Conservation (phyloP, 1,140 invertebrate species). For the Calycopis cecrops region DNA sequence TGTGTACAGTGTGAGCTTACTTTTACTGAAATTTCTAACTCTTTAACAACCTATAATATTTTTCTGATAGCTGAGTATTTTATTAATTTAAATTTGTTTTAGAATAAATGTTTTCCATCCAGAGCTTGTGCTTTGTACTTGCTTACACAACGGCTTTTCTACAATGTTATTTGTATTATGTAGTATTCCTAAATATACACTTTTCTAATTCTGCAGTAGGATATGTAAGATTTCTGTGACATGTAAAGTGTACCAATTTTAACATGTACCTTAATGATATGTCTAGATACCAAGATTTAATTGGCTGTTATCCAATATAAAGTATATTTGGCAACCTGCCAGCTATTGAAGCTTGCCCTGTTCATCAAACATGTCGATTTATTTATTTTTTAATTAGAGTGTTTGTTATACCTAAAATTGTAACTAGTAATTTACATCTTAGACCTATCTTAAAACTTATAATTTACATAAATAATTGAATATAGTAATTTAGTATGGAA, state of each 20-base stretch:
- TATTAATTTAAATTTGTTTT: too few species aligned
- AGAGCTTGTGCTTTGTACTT: too few species aligned
- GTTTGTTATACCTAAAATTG: conserved; percentile 31
- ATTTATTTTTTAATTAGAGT: conserved; percentile 60
- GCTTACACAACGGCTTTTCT: too few species aligned
- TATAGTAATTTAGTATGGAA: background rate
- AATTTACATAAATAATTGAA: background rate
- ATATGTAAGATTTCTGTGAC: conserved; percentile 24
- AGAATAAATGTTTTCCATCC: too few species aligned
- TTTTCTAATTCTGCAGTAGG: background rate
- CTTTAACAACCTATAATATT: too few species aligned
- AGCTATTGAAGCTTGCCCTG: conserved; percentile 58
- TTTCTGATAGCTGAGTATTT: background rate
- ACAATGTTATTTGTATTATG: background rate
- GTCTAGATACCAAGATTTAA: conserved; percentile 47
- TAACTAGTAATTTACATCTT: conserved; percentile 25
- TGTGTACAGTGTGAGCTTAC: too few species aligned
- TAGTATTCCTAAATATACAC: background rate
- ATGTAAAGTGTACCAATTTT: conserved; percentile 15
- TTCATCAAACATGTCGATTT: conserved; percentile 69
- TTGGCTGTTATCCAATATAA: conserved; percentile 73
- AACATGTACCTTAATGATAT: conserved; percentile 14
- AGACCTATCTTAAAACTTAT: conserved; percentile 1
- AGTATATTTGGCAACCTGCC: conserved; percentile 61
- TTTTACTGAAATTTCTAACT: too few species aligned